Evolutionary conservation across 2,113 vertebrate genomes (phyloP).

Genomic region (Serinus canaria): DNA sequence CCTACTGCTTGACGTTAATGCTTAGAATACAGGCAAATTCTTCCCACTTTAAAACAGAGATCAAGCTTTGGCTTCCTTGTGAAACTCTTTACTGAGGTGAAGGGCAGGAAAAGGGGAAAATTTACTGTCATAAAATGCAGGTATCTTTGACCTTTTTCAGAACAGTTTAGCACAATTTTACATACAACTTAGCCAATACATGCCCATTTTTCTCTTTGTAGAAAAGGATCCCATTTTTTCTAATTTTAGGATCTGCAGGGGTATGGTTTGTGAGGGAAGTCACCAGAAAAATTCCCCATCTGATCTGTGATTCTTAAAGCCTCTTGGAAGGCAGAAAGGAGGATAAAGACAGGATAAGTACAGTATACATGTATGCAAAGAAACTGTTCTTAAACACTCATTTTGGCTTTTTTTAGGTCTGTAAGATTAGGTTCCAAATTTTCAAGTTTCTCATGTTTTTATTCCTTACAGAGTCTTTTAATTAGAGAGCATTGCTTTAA

Average conservation of each 20-base stretch:
- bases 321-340: neutral
- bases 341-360: neutral
- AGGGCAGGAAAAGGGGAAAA: neutral
- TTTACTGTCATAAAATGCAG: neutral
- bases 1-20: neutral
- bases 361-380: neutral
- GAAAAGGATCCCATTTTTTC: neutral
- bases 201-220: neutral
- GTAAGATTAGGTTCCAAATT: neutral
- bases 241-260: neutral
- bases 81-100: neutral
- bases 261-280: neutral
- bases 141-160: neutral
- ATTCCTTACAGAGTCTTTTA: neutral
- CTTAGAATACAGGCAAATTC: neutral
- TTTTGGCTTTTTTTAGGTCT: neutral
- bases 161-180: neutral
- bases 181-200: neutral
- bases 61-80: neutral
- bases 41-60: neutral
- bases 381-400: neutral
- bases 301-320: neutral
- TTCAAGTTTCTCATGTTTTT: neutral
- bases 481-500: neutral
- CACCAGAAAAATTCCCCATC: neutral